phyloP scores from a whole-genome alignment of 2,113 vertebrate species.

The Hydrochoerus hydrochaeris region DNA sequence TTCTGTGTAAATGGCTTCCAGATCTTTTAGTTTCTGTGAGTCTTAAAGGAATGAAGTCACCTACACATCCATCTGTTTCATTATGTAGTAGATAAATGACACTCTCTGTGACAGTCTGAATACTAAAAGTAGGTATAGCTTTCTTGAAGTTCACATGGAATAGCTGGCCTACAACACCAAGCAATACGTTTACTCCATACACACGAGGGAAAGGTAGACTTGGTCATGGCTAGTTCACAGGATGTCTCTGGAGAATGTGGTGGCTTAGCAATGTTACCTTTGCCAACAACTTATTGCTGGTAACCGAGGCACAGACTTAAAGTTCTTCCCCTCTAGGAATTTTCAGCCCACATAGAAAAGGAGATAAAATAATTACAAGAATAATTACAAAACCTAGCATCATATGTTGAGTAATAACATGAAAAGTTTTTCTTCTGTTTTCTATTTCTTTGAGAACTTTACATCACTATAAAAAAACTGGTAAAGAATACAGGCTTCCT shows the following conservation, averaged over 20 bases:
- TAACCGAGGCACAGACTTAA: not conserved
- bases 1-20: not conserved
- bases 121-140: not conserved
- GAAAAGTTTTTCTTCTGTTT: not conserved
- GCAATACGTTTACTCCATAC: not conserved
- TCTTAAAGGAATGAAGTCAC: slow-evolving; percentile 26
- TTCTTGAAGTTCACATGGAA: not conserved
- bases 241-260: not conserved
- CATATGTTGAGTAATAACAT: not conserved
- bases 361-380: slow-evolving; percentile 42
- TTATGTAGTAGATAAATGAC: not conserved
- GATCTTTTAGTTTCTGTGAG: not conserved
- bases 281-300: not conserved
- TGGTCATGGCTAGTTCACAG: not conserved
- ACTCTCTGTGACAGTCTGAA: slow-evolving; percentile 17
- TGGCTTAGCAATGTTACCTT: not conserved
- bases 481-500: not conserved
- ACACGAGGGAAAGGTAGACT: not conserved
- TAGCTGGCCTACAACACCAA: not conserved
- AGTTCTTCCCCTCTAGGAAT: slow-evolving; percentile 11
- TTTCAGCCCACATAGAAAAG: not conserved
- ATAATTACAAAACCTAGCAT: slow-evolving; percentile 6
- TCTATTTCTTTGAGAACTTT: slow-evolving; percentile 16
- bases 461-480: slow-evolving; percentile 6
- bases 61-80: not conserved